A percentile compares a stretch with the other conserved stretches of the same genome.
Conservation (phyloP, 1,140 invertebrate genomes). For the Achatina immaculata region DNA sequence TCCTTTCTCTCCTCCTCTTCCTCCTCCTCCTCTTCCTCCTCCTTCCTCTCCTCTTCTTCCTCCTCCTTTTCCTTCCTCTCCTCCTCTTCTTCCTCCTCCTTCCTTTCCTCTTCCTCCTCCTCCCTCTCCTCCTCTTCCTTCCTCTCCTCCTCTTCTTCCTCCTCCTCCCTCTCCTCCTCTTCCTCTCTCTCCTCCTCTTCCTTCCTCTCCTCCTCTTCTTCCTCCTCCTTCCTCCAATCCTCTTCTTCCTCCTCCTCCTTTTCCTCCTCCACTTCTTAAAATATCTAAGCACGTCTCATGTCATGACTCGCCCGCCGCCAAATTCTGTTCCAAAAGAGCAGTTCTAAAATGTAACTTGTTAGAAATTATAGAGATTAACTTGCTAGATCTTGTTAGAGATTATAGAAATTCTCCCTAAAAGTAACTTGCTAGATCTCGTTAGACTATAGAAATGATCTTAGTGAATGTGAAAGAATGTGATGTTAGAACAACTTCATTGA, state of each 20-base stretch:
- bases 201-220: not conserved
- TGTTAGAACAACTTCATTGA: too few relatives aligned
- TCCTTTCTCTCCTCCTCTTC: not conserved
- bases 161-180: not conserved
- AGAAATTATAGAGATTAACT: too few relatives aligned
- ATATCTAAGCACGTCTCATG: not conserved
- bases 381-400: too few relatives aligned
- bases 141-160: not conserved
- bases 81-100: not conserved
- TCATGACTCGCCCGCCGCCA: not conserved
- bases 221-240: not conserved
- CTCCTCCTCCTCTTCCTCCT: not conserved
- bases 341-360: too few relatives aligned
- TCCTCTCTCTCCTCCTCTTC: not conserved
- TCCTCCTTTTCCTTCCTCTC: slow-evolving; percentile 1
- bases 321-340: not conserved
- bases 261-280: too few relatives aligned
- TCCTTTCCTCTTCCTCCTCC: not conserved
- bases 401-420: too few relatives aligned
- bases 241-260: slow-evolving; percentile 3
- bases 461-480: too few relatives aligned
- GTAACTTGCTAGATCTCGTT: too few relatives aligned
- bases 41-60: not conserved
- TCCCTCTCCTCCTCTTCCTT: too few relatives aligned
- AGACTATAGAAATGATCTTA: too few relatives aligned